Evolutionary conservation across 2,113 vertebrate species (phyloP).

Genomic region (Leptocoma aspasia): DNA sequence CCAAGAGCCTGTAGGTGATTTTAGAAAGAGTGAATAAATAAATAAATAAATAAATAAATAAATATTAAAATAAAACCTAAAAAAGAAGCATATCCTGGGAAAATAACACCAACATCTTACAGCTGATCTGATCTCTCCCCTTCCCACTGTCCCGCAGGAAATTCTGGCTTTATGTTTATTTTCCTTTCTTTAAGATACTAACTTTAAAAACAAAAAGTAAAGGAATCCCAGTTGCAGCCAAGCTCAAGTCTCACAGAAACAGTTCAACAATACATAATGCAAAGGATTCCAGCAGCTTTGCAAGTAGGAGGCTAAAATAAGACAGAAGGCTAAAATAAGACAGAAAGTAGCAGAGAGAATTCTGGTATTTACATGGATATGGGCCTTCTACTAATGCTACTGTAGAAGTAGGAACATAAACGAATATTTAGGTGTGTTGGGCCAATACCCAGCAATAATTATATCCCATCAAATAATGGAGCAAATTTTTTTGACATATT

Average conservation of each 20-base stretch:
- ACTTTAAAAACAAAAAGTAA: conserved; percentile 54
- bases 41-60: background rate
- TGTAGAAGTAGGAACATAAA: background rate
- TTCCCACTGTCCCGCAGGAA: conserved; percentile 52
- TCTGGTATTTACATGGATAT: background rate
- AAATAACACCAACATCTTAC: conserved; percentile 53
- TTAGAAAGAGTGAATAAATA: background rate
- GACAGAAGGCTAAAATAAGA: background rate
- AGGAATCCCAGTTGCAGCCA: conserved; percentile 41
- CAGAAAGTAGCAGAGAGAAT: background rate
- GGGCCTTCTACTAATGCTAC: background rate
- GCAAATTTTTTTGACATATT: no score
- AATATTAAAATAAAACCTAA: background rate
- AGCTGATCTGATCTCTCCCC: conserved; percentile 59
- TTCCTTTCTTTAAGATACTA: conserved; percentile 58
- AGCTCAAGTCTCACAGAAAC: conserved; percentile 35
- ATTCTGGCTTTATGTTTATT: conserved; percentile 64
- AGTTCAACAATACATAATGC: conserved; percentile 11
- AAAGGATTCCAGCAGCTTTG: conserved; percentile 37
- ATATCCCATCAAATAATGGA: background rate
- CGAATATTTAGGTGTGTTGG: background rate
- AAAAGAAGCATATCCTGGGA: conserved; percentile 48
- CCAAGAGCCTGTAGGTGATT: background rate
- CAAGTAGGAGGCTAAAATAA: conserved; percentile 7
- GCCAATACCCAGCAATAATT: background rate